A percentile compares a stretch with the other conserved stretches of the same genome.
These are phyloP conservation scores for Armadillidium nasatum DNA, from an alignment of 1,140 invertebrate species.

Conservation along the genomic window DNA sequence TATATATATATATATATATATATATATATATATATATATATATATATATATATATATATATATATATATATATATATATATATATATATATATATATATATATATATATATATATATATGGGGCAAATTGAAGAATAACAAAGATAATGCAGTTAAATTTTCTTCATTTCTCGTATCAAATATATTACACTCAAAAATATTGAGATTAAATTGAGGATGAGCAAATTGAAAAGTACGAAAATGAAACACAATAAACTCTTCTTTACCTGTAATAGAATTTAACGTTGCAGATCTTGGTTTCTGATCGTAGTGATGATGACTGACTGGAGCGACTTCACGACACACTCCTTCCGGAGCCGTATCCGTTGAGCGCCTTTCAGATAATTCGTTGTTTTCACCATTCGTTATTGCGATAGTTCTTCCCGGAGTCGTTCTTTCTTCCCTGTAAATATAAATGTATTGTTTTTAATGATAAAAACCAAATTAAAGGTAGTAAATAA, in stretches of 20 bases:
- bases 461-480: background rate
- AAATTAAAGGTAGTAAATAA: too few relatives aligned
- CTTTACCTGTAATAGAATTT: constrained; percentile 5
- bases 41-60: constrained; percentile 29
- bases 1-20: background rate
- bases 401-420: background rate
- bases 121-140: too few relatives aligned
- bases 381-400: background rate
- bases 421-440: background rate
- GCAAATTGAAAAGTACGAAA: too few relatives aligned
- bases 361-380: background rate
- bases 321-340: background rate
- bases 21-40: constrained; percentile 11
- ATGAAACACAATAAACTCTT: too few relatives aligned
- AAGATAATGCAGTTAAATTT: too few relatives aligned
- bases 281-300: background rate
- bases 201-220: too few relatives aligned
- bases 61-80: constrained; percentile 33
- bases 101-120: constrained; percentile 30
- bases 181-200: too few relatives aligned
- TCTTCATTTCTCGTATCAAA: too few relatives aligned
- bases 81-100: constrained; percentile 32
- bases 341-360: background rate
- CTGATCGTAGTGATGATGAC: background rate
- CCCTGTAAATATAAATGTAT: background rate